Conservation (phyloP, 2,888 invertebrate genomes). For the Tricholauxania praeusta region DNA sequence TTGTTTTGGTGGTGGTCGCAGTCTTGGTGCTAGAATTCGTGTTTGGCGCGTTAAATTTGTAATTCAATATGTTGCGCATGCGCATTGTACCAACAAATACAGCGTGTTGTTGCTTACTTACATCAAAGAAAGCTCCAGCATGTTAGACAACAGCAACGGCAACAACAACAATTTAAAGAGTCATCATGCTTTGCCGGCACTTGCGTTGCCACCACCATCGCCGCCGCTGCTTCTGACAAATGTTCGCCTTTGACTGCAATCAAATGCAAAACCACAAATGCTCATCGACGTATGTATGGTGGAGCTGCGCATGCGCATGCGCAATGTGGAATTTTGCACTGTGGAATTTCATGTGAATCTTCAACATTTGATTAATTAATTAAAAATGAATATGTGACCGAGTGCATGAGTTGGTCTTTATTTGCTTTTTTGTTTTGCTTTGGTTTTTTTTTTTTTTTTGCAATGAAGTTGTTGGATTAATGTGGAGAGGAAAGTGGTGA, state of each 20-base stretch:
- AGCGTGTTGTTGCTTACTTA: background rate
- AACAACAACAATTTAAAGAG: background rate
- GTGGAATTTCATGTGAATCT: constrained; percentile 24
- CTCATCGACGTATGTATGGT: background rate
- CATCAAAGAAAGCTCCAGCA: background rate
- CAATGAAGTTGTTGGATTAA: too few relatives aligned
- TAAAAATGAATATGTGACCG: background rate
- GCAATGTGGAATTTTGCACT: constrained; percentile 5
- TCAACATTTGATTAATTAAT: constrained; percentile 22
- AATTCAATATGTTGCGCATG: constrained; percentile 39
- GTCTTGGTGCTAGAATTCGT: constrained; percentile 48
- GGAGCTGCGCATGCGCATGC: too few relatives aligned
- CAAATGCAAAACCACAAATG: constrained; percentile 20
- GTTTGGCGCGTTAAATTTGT: constrained; percentile 48
- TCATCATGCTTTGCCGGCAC: background rate
- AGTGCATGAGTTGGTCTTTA: too few relatives aligned
- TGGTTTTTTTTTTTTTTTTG: too few relatives aligned
- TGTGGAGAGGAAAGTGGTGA: too few relatives aligned
- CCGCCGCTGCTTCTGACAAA: background rate
- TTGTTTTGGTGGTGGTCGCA: background rate
- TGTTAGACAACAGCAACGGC: background rate
- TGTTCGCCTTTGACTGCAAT: constrained; percentile 13
- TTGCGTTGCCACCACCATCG: too few relatives aligned
- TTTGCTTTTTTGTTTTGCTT: too few relatives aligned
- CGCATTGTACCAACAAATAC: background rate